phyloP scores from a whole-genome alignment of 2,888 invertebrate species.

The Eupsilia transversa region DNA sequence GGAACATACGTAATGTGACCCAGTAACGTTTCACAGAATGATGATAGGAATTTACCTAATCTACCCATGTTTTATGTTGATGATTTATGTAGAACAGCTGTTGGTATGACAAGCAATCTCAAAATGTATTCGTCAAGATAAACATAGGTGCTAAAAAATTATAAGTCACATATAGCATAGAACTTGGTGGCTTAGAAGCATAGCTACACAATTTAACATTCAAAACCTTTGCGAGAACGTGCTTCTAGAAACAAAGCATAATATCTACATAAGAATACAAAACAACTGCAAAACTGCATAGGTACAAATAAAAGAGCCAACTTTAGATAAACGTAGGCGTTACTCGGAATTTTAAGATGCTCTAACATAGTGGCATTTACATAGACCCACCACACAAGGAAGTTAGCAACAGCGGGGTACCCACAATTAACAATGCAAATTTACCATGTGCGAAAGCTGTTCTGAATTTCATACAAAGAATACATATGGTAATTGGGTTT shows the following conservation, averaged over 20 bases:
- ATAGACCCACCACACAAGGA: conserved; percentile 58
- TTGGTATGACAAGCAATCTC: too few relatives aligned
- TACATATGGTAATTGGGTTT: conserved; percentile 87
- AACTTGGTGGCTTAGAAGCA: neutral
- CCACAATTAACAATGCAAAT: conserved; percentile 90
- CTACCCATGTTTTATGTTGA: too few relatives aligned
- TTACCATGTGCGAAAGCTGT: conserved; percentile 80
- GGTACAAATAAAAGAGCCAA: conserved; percentile 59
- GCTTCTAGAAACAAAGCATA: conserved; percentile 25
- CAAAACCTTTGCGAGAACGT: conserved; percentile 25
- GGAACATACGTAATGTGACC: neutral
- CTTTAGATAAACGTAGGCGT: conserved; percentile 57
- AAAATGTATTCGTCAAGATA: too few relatives aligned
- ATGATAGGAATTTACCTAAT: too few relatives aligned
- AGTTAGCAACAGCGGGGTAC: conserved; percentile 69
- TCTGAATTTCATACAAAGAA: conserved; percentile 87
- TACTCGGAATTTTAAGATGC: conserved; percentile 59
- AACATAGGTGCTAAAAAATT: too few relatives aligned
- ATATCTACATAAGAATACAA: conserved; percentile 31
- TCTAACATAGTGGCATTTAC: conserved; percentile 62
- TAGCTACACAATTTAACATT: conserved; percentile 33
- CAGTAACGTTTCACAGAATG: too few relatives aligned
- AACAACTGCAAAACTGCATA: conserved; percentile 37
- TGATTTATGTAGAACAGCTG: too few relatives aligned
- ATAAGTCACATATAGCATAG: neutral